phyloP scores from a whole-genome alignment of 2,113 vertebrate genomes.

The Peucedramus taeniatus region DNA sequence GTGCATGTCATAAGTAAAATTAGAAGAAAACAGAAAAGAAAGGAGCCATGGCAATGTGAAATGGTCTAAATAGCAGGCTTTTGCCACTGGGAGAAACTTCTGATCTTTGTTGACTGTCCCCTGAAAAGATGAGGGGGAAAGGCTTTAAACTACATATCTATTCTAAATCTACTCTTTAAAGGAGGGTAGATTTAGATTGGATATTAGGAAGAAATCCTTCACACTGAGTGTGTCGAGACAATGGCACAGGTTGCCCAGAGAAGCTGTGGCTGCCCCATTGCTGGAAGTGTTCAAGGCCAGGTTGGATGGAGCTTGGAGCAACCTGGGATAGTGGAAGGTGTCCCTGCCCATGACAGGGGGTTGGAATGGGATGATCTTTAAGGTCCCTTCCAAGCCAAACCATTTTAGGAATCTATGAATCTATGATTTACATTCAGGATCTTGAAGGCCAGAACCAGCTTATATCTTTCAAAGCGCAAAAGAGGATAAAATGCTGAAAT shows the following conservation, averaged over 20 bases:
- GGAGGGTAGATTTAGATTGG: neutral
- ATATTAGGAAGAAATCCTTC: neutral
- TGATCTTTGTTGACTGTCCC: neutral
- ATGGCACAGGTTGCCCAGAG: neutral
- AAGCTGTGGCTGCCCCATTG: neutral
- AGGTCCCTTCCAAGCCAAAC: neutral
- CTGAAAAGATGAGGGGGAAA: too few relatives aligned
- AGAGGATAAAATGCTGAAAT: neutral
- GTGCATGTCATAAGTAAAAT: neutral
- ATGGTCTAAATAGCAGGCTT: neutral
- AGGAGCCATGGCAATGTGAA: neutral
- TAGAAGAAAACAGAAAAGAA: neutral
- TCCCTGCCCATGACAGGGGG: neutral
- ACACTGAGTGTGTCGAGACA: fast-evolving
- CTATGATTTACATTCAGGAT: neutral
- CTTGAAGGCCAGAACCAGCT: neutral
- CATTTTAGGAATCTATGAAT: neutral
- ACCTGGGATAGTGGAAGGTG: neutral
- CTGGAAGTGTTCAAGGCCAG: neutral
- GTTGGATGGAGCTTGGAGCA: neutral
- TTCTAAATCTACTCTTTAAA: neutral
- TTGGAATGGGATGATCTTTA: neutral
- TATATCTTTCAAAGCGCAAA: neutral
- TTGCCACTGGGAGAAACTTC: neutral
- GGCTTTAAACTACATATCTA: neutral